Conservation (phyloP, 2,888 invertebrate genomes). For the Apantesis nais region DNA sequence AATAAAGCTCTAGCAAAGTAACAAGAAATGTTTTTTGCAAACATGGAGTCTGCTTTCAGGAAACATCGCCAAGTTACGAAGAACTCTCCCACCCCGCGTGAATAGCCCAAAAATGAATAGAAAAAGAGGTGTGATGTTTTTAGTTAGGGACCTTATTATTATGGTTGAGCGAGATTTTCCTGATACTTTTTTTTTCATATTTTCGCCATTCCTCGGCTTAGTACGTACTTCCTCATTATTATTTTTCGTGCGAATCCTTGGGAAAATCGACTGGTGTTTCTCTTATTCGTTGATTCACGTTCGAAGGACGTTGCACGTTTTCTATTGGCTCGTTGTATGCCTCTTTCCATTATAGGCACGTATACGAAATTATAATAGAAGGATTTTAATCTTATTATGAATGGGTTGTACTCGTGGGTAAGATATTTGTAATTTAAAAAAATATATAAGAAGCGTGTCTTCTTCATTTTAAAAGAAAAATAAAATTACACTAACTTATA, state of each 20-base stretch:
- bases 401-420: background rate
- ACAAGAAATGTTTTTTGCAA: constrained; percentile 59
- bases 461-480: too few species aligned
- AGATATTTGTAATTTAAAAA: background rate
- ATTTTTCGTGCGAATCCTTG: constrained; percentile 57
- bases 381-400: constrained; percentile 17
- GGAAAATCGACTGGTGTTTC: constrained; percentile 55
- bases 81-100: constrained; percentile 41
- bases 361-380: constrained; percentile 27
- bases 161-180: constrained; percentile 59
- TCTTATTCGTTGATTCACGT: constrained; percentile 36
- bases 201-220: constrained; percentile 55
- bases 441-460: background rate
- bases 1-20: constrained; percentile 53
- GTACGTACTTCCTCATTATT: constrained; percentile 53
- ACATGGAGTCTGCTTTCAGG: constrained; percentile 55
- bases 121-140: constrained; percentile 17
- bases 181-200: constrained; percentile 64
- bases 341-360: constrained; percentile 21
- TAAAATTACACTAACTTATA: background rate
- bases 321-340: constrained; percentile 28
- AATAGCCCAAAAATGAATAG: constrained; percentile 16
- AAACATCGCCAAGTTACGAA: constrained; percentile 43
- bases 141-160: constrained; percentile 41
- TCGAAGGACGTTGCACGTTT: constrained; percentile 30